Conservation (phyloP, 2,888 invertebrate genomes). For the Poecilus cupreus region DNA sequence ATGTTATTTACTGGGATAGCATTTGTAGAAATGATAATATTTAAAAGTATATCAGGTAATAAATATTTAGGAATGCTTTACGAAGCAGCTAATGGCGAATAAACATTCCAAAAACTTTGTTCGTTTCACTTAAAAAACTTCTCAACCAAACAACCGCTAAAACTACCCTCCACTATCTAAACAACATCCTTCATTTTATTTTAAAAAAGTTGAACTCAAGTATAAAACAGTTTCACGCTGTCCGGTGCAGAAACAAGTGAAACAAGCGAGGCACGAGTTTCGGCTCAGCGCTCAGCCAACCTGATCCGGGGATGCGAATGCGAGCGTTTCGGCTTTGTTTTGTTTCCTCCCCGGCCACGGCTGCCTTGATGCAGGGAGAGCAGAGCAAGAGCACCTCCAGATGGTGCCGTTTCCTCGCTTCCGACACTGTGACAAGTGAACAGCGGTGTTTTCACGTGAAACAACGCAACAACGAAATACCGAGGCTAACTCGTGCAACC, state of each 20-base stretch:
- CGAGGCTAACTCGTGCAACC: not conserved
- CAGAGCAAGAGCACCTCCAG: constrained; percentile 20
- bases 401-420: constrained; percentile 25
- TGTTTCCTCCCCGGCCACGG: constrained; percentile 22
- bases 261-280: not conserved
- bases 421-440: constrained; percentile 36
- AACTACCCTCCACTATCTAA: not conserved
- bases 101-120: no score
- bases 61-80: no score
- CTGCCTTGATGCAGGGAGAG: no score
- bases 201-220: constrained; percentile 28
- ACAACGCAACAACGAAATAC: not conserved
- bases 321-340: constrained; percentile 11
- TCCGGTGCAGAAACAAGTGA: constrained; percentile 7
- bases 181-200: constrained; percentile 22
- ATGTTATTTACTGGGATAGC: no score
- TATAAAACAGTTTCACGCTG: constrained; percentile 41
- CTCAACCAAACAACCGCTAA: not conserved
- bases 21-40: no score
- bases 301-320: not conserved
- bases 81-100: no score
- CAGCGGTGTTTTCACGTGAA: constrained; percentile 18
- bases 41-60: no score
- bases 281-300: not conserved
- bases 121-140: not conserved